phyloP scores from a whole-genome alignment of 2,113 vertebrate genomes.

The Caretta caretta region DNA sequence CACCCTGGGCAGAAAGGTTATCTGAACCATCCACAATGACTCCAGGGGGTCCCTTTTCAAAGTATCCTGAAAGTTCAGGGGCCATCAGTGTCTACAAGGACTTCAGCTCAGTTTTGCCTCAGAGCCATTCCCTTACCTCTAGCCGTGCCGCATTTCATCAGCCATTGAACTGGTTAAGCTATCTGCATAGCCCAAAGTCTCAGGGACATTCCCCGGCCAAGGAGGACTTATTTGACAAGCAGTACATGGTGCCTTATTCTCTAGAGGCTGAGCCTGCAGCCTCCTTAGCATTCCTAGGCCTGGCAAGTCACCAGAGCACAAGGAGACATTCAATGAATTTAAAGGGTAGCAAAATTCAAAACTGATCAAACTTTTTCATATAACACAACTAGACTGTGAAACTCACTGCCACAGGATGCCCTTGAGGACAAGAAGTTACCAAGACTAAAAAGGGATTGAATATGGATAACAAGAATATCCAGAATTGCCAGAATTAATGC shows the following conservation, averaged over 20 bases:
- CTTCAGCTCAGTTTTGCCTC: constrained; percentile 12
- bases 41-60: not conserved
- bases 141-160: not conserved
- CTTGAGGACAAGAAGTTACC: not conserved
- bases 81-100: not conserved
- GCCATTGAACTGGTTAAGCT: not conserved
- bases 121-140: constrained; percentile 48
- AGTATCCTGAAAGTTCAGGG: constrained; percentile 9
- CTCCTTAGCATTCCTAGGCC: constrained; percentile 12
- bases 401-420: not conserved
- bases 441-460: not conserved
- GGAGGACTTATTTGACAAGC: not conserved
- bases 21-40: not conserved
- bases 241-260: not conserved
- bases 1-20: constrained; percentile 1
- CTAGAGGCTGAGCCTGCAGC: not conserved
- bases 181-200: constrained; percentile 44
- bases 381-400: not conserved
- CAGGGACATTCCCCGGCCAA: not conserved
- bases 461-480: not conserved
- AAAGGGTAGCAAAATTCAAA: constrained; percentile 14
- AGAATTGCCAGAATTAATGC: not conserved
- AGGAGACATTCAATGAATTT: not conserved
- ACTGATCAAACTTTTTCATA: not conserved
- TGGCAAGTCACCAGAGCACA: constrained; percentile 41